Percentiles rank a stretch among this genome's conserved stretches.
These are phyloP conservation scores for Micromys minutus DNA, from an alignment of 2,113 vertebrate species.

Conservation along the genomic window DNA sequence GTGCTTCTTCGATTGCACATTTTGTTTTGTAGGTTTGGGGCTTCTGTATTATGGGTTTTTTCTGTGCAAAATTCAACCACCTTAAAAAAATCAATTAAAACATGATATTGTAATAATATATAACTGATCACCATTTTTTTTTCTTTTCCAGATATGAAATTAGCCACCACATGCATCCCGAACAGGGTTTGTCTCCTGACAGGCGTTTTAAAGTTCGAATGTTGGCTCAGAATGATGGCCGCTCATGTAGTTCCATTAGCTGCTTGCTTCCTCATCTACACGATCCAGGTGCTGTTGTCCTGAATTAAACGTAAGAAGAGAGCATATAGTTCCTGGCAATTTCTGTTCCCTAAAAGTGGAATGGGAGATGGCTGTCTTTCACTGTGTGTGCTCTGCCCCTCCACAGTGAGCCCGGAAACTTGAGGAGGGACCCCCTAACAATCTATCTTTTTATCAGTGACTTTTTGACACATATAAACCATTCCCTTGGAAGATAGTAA, in stretches of 20 bases:
- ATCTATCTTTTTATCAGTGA: background rate
- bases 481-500: background rate
- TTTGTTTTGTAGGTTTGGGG: conserved; percentile 86
- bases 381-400: background rate
- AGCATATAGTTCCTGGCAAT: background rate
- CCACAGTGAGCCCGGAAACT: conserved; percentile 33
- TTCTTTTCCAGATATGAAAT: background rate
- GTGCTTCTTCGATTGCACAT: conserved; percentile 83
- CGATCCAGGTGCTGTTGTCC: background rate
- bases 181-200: conserved; percentile 24
- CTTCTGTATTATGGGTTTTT: conserved; percentile 82
- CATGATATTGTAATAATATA: background rate
- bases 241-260: background rate
- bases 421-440: conserved; percentile 4
- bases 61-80: conserved; percentile 83
- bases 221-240: background rate
- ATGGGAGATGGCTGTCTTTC: conserved; percentile 12
- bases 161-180: background rate
- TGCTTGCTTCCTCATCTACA: conserved; percentile 10
- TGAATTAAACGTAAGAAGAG: conserved; percentile 43
- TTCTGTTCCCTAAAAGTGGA: background rate
- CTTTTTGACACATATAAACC: background rate
- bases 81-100: conserved; percentile 75
- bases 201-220: background rate
- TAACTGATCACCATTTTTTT: background rate